Conservation (phyloP, 2,888 invertebrate genomes). For the Exephanes ischioxanthus region DNA sequence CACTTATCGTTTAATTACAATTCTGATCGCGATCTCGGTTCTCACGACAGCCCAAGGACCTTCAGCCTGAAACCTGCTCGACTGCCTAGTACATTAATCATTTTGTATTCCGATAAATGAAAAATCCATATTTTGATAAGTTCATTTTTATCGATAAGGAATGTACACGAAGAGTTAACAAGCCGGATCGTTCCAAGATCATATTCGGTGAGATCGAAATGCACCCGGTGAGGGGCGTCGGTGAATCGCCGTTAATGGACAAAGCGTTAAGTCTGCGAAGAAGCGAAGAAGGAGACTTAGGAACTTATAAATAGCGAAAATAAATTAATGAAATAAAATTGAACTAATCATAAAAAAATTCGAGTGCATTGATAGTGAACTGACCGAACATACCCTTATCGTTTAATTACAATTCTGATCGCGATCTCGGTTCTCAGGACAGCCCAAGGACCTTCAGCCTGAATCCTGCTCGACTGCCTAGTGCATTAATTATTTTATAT, state of each 20-base stretch:
- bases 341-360: neutral
- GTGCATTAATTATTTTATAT: neutral
- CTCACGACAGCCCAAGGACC: neutral
- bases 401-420: conserved; percentile 1
- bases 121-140: neutral
- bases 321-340: neutral
- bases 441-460: neutral
- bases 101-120: neutral
- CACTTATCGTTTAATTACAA: neutral
- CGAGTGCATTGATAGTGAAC: neutral
- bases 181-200: conserved; percentile 7
- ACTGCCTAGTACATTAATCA: neutral
- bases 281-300: neutral
- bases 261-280: neutral
- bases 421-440: neutral
- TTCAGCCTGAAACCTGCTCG: neutral
- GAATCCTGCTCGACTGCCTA: neutral
- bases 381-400: neutral
- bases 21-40: neutral
- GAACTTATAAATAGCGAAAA: neutral
- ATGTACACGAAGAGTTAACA: neutral
- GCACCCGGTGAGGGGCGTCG: neutral
- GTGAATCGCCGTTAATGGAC: neutral
- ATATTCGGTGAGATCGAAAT: neutral
- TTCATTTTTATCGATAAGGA: neutral